These are phyloP conservation scores for Fistularia tabacaria DNA, from an alignment of 2,797 vertebrate species.

Conservation along the genomic window DNA sequence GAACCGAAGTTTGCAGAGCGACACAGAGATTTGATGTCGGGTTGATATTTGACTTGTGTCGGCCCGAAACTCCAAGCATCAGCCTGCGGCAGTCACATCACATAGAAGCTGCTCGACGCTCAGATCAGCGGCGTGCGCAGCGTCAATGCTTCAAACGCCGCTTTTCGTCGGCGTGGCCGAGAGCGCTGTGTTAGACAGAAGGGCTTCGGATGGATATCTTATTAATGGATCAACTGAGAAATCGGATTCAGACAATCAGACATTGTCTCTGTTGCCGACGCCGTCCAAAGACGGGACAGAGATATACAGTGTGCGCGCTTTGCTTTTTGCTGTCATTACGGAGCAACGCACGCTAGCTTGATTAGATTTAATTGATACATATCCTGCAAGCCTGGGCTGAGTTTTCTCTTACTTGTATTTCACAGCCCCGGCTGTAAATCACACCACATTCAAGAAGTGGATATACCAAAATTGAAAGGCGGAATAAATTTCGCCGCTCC, in stretches of 20 bases:
- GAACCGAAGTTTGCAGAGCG: too few species aligned
- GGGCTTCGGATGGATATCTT: conserved; percentile 23
- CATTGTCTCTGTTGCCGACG: conserved; percentile 1
- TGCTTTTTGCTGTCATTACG: not conserved
- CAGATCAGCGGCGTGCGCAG: conserved; percentile 12
- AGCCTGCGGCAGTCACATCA: too few species aligned
- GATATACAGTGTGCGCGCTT: conserved; percentile 2
- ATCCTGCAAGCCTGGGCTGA: not conserved
- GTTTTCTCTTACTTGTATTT: not conserved
- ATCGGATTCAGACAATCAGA: conserved; percentile 8
- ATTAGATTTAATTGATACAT: conserved; percentile 4
- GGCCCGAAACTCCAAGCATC: too few species aligned
- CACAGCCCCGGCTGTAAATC: too few species aligned
- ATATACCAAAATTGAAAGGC: too few species aligned
- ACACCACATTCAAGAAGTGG: too few species aligned
- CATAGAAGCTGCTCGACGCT: not conserved
- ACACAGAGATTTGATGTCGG: too few species aligned
- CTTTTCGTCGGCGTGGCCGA: conserved; percentile 11
- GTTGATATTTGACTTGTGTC: not conserved
- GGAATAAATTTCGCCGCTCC: too few species aligned
- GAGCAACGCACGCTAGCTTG: not conserved
- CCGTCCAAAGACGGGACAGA: not conserved
- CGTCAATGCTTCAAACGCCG: conserved; percentile 11
- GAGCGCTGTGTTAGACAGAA: conserved; percentile 10
- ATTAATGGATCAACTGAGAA: conserved; percentile 15